Evolutionary conservation across 2,888 invertebrate genomes (phyloP).

Genomic region (Aphodius sticticus): DNA sequence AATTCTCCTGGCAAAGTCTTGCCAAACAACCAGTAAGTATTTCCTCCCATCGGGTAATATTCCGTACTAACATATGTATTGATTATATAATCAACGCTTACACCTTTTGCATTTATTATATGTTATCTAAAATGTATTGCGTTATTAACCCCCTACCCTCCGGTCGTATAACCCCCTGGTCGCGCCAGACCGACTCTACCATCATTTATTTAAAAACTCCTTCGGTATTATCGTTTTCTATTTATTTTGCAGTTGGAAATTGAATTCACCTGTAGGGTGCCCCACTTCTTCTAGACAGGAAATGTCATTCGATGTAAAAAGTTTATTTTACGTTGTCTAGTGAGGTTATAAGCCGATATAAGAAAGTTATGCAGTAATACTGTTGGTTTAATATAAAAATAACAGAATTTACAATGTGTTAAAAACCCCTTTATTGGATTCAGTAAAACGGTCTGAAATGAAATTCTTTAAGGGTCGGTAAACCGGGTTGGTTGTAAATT

Average conservation of each 20-base stretch:
- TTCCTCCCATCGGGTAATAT: neutral
- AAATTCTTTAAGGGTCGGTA: neutral
- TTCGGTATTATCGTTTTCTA: neutral
- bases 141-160: neutral
- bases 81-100: slow-evolving; percentile 26
- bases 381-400: neutral
- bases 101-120: slow-evolving; percentile 21
- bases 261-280: too few species aligned
- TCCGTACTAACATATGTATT: slow-evolving; percentile 8
- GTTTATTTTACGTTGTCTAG: neutral
- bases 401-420: neutral
- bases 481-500: neutral
- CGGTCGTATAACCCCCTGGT: neutral
- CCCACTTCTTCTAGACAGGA: too few species aligned
- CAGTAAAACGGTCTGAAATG: neutral
- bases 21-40: slow-evolving; percentile 74
- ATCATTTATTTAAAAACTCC: slow-evolving; percentile 4
- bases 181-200: neutral
- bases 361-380: neutral
- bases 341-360: neutral
- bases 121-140: slow-evolving; percentile 23
- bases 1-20: slow-evolving; percentile 87
- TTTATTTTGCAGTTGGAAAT: neutral
- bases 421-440: slow-evolving; percentile 4
- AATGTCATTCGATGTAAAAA: too few species aligned